Evolutionary conservation across 2,113 vertebrate species (phyloP), one percentile per base, ranked within the genome.

Genomic region (Ptyas mucosa): DNA sequence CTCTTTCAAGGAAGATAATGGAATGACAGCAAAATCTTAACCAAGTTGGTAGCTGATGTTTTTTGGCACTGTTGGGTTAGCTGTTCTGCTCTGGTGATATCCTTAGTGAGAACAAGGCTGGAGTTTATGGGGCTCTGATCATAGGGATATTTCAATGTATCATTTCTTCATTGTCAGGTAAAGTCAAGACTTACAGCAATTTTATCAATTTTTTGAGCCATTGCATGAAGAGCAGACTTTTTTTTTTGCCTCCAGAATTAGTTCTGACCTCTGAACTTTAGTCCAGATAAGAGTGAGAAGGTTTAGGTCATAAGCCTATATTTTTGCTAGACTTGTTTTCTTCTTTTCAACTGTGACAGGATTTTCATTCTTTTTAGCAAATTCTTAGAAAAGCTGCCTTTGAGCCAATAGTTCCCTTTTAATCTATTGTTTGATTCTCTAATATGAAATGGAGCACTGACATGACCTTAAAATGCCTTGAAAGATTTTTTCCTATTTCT

Each of bases 341-440:
- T 64, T 15, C 29, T 93, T 55, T 86, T 90, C 58, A 55, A 53
- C n/a, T 39, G n/a, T 93, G 92, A 87, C n/a, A n/a, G 87, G 75
- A 64, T 85, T 85, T 55, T 21, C 10, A 53, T 57, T 89, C 53
- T 90, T 55, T 64, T 85, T 34, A 51, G 55, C 46, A 61, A 87
- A 90, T 93, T 93, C 89, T 43, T 53, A 64, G 89, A 93, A 90
- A 93, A 64, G 89, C 92, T 86, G 81, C 39, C 39, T 85, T 87
- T 46, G n/a, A 89, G 20, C 8, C 15, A 49, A 29, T 7, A 39
- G n/a, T 52, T 51, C 39, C 21, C 39, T 21, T n/a, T 51, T 55
- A 89, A 89, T 57, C 12, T 52, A 89, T 75, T n/a, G 39, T 12
- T 58, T 58, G 88, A 10, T 61, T 90, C 29, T 58, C 2, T 54